A percentile compares a stretch with the other conserved stretches of the same genome.
These are phyloP conservation scores for Muraenolepis orangiensis DNA, from an alignment of 2,797 vertebrate genomes.

Conservation along the genomic window DNA sequence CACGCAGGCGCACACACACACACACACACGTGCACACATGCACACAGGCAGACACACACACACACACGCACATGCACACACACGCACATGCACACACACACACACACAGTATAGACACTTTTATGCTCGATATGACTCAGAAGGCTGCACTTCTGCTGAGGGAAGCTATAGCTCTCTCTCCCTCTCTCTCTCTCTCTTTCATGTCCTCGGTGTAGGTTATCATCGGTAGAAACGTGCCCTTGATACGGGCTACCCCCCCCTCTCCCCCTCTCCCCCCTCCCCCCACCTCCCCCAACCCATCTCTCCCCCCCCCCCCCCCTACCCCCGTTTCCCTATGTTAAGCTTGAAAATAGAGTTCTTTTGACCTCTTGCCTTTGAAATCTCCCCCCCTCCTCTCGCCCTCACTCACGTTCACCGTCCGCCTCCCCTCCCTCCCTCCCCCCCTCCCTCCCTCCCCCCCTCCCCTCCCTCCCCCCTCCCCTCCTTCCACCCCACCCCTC, in stretches of 20 bases:
- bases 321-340: constrained; percentile 58
- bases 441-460: too few relatives aligned
- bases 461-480: constrained; percentile 29
- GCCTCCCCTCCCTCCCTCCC: too few relatives aligned
- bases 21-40: neutral
- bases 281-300: constrained; percentile 54
- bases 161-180: constrained; percentile 50
- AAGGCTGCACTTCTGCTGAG: constrained; percentile 61
- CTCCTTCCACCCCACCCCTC: constrained; percentile 45
- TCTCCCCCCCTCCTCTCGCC: constrained; percentile 34
- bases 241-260: constrained; percentile 62
- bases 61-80: neutral
- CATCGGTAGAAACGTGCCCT: constrained; percentile 56
- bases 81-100: constrained; percentile 8
- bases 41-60: neutral
- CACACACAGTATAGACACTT: constrained; percentile 39
- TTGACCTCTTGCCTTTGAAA: constrained; percentile 70
- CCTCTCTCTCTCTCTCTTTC: constrained; percentile 36
- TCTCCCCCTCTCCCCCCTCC: constrained; percentile 55
- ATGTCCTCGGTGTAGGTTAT: constrained; percentile 65
- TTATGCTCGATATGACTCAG: constrained; percentile 59
- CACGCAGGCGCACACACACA: neutral
- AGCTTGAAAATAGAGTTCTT: constrained; percentile 70
- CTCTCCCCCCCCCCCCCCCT: constrained; percentile 51
- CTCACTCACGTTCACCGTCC: constrained; percentile 40